A percentile compares a stretch with the other conserved stretches of the same genome.
These are phyloP conservation scores for Drosophila setifemur DNA, from an alignment of 1,140 invertebrate genomes.

Conservation along the genomic window DNA sequence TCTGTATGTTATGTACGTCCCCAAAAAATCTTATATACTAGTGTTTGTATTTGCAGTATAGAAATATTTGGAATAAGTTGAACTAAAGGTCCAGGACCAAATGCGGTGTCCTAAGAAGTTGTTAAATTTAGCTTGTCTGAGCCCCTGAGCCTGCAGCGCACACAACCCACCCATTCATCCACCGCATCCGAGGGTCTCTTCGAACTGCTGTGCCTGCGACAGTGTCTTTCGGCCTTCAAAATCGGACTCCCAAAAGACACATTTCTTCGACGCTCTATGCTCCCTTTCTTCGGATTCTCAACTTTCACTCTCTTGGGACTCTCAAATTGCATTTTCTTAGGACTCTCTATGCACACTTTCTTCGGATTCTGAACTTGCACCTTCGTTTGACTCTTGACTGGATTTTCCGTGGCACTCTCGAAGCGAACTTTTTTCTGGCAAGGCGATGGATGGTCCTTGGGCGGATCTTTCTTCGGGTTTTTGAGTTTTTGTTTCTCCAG, in stretches of 20 bases:
- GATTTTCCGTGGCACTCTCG: too few species aligned
- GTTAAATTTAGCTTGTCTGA: not conserved
- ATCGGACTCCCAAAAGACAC: too few species aligned
- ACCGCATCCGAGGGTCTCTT: not conserved
- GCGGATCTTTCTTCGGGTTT: not conserved
- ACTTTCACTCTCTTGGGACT: too few species aligned
- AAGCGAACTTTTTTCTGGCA: not conserved
- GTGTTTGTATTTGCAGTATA: too few species aligned
- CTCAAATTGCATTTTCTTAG: too few species aligned
- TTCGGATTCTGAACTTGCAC: not conserved
- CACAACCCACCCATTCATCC: slow-evolving; percentile 1
- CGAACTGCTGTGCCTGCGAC: slow-evolving; percentile 18
- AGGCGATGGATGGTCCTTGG: not conserved
- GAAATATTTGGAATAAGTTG: too few species aligned
- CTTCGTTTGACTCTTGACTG: too few species aligned
- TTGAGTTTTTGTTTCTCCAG: not conserved
- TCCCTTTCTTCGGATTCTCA: not conserved
- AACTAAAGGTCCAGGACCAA: too few species aligned
- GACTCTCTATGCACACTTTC: not conserved
- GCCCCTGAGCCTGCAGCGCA: slow-evolving; percentile 34
- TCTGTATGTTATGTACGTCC: too few species aligned
- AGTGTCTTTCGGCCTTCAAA: not conserved
- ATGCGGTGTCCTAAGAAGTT: not conserved
- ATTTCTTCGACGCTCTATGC: not conserved
- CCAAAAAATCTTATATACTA: too few species aligned